Evolutionary conservation across 2,113 vertebrate species (phyloP).

Genomic region (Thalassoma bifasciatum): DNA sequence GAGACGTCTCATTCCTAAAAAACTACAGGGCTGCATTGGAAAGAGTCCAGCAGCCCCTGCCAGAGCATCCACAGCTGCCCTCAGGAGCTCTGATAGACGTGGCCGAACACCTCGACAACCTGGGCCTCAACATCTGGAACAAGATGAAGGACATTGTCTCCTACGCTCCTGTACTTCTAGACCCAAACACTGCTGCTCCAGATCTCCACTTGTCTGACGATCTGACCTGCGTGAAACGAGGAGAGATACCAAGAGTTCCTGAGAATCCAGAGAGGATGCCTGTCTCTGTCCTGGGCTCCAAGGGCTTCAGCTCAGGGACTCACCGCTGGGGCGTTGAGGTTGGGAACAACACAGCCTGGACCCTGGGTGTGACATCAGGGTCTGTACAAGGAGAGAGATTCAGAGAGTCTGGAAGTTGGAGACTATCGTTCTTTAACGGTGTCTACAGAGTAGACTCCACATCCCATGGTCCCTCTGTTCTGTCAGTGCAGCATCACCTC

Average conservation of each 20-base stretch:
- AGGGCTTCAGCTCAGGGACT: constrained; percentile 16
- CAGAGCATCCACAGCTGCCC: background rate
- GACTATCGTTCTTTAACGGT: too few species aligned
- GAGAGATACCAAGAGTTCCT: background rate
- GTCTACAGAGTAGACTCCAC: too few species aligned
- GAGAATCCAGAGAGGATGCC: background rate
- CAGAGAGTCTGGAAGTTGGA: too few species aligned
- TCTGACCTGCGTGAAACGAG: background rate
- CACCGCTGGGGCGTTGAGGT: constrained; percentile 6
- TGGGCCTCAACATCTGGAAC: background rate
- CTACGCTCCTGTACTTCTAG: background rate
- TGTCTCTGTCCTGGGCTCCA: background rate
- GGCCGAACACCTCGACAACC: background rate
- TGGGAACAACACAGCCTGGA: constrained; percentile 3
- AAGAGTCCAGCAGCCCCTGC: background rate
- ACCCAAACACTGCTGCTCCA: background rate
- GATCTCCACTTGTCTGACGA: background rate
- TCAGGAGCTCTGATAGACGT: background rate
- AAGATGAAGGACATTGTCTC: background rate
- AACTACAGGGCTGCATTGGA: background rate
- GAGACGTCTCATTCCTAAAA: background rate
- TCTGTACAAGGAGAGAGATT: too few species aligned
- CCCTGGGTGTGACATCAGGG: constrained; percentile 9
- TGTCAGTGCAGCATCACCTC: too few species aligned
- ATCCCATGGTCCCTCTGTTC: too few species aligned